phyloP scores from a whole-genome alignment of 2,888 invertebrate genomes.

The Eupithecia centaureata region DNA sequence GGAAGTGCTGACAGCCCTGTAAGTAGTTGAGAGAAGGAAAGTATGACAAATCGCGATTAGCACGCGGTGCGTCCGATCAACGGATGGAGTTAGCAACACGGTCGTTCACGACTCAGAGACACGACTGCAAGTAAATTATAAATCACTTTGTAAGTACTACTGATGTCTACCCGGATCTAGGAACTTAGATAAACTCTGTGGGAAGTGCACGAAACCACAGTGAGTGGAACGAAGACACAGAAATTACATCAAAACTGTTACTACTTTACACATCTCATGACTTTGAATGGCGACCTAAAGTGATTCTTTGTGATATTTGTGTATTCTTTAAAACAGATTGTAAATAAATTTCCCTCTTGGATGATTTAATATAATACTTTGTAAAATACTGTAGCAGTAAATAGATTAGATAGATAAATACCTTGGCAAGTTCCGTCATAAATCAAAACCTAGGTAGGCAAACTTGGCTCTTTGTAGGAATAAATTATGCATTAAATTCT shows the following conservation, averaged over 20 bases:
- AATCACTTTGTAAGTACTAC: slow-evolving; percentile 52
- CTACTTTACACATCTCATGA: not conserved
- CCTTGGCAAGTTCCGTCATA: not conserved
- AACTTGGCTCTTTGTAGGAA: not conserved
- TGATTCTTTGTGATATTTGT: not conserved
- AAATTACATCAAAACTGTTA: slow-evolving; percentile 21
- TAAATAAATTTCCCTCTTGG: slow-evolving; percentile 6
- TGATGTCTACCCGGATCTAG: slow-evolving; percentile 47
- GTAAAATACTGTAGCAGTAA: not conserved
- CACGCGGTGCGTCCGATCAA: slow-evolving; percentile 48
- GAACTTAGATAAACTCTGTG: slow-evolving; percentile 38
- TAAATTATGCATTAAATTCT: slow-evolving; percentile 4
- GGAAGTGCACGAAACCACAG: slow-evolving; percentile 37
- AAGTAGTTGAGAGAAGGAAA: slow-evolving; percentile 61
- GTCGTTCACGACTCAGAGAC: slow-evolving; percentile 44
- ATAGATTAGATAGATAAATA: not conserved
- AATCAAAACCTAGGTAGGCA: slow-evolving; percentile 3
- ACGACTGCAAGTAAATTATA: slow-evolving; percentile 52
- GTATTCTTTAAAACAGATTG: not conserved
- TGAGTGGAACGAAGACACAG: slow-evolving; percentile 11
- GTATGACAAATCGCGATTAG: slow-evolving; percentile 70
- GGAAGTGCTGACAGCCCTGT: slow-evolving; percentile 49
- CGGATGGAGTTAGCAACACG: slow-evolving; percentile 54
- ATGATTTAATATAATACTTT: slow-evolving; percentile 1
- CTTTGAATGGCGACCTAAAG: slow-evolving; percentile 1